phyloP scores from a whole-genome alignment of 1,140 invertebrate genomes.

The Pteromalus puparum region DNA sequence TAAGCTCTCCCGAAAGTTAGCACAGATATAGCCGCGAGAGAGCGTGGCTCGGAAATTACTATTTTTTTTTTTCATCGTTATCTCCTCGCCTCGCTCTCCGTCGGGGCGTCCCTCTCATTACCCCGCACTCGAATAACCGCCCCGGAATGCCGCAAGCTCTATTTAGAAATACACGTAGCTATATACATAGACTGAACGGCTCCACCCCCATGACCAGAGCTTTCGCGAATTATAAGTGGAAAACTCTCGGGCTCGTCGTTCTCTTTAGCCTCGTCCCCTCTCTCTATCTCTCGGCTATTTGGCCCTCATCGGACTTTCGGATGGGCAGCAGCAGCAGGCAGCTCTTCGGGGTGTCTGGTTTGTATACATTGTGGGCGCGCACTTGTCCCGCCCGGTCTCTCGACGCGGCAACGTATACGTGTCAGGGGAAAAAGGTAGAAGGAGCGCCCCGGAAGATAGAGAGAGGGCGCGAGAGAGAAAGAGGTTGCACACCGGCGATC shows the following conservation, averaged over 20 bases:
- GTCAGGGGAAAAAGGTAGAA: not conserved
- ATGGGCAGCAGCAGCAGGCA: not conserved
- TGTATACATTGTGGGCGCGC: not conserved
- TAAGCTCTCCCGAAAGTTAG: not conserved
- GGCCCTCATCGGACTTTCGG: conserved; percentile 15
- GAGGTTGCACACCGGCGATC: conserved; percentile 16
- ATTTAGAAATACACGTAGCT: not conserved
- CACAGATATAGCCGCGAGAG: too few species aligned
- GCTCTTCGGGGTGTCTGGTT: too few species aligned
- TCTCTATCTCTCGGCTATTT: not conserved
- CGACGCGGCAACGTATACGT: not conserved
- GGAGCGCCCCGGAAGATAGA: not conserved
- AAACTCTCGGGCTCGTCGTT: not conserved
- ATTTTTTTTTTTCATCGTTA: conserved; percentile 23
- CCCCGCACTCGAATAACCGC: not conserved
- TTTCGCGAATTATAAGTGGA: conserved; percentile 5
- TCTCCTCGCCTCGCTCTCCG: not conserved
- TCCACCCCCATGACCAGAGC: not conserved
- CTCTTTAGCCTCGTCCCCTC: not conserved
- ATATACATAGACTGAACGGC: not conserved
- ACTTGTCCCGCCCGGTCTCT: not conserved
- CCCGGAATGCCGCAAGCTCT: not conserved
- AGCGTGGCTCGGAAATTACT: not conserved
- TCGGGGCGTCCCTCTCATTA: conserved; percentile 10
- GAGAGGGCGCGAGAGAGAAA: not conserved